A percentile compares a stretch with the other conserved stretches of the same genome.
These are phyloP conservation scores for Pseudorasbora parva DNA, from an alignment of 2,113 vertebrate species.

Conservation along the genomic window DNA sequence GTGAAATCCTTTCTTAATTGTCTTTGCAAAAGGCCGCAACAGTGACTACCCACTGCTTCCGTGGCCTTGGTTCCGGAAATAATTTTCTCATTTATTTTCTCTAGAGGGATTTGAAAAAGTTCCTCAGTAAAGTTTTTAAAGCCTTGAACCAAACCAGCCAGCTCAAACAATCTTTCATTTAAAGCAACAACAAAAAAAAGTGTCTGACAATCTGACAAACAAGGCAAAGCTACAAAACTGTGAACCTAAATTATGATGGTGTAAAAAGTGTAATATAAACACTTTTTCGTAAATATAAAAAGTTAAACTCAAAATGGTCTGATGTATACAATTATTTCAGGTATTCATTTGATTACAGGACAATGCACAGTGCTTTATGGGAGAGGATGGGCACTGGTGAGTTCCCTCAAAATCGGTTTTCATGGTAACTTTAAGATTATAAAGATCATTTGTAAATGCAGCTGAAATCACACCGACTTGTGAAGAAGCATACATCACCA, in stretches of 20 bases:
- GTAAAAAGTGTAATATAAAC: no score
- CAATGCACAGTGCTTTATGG: not conserved
- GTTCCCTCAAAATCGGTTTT: no score
- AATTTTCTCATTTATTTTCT: conserved; percentile 13
- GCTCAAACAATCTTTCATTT: not conserved
- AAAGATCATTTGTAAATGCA: not conserved
- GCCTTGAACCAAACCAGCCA: not conserved
- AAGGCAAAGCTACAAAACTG: not conserved
- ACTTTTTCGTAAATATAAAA: no score
- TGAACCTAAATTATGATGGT: not conserved
- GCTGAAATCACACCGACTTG: not conserved
- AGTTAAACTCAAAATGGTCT: not conserved
- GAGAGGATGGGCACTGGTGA: not conserved
- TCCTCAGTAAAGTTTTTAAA: conserved; percentile 2
- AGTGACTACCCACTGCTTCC: not conserved
- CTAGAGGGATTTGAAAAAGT: not conserved
- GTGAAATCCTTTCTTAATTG: not conserved
- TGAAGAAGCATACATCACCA: not conserved
- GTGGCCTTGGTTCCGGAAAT: not conserved
- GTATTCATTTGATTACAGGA: not conserved
- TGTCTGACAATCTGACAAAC: not conserved
- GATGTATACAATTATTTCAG: not conserved
- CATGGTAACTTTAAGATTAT: no score
- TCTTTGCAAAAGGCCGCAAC: not conserved
- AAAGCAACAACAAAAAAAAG: not conserved